phyloP scores from a whole-genome alignment of 92 coral and sea anemone species.

The Phenganax marumi region DNA sequence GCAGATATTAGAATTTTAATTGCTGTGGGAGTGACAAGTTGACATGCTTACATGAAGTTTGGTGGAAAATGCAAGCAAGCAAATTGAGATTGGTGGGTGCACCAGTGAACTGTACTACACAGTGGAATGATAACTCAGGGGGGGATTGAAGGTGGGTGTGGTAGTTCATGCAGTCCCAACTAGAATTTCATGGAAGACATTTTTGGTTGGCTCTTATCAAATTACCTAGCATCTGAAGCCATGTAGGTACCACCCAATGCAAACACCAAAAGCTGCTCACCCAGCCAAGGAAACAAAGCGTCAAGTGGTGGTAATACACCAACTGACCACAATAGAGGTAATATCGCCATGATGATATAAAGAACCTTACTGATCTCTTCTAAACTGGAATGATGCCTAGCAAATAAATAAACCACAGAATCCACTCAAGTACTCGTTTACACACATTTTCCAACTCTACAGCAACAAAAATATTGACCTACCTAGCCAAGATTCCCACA shows the following conservation, averaged over 20 bases:
- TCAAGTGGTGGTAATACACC: slow-evolving; percentile 89
- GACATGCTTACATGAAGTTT: no score
- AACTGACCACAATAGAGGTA: slow-evolving; percentile 76
- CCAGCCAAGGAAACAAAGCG: slow-evolving; percentile 84
- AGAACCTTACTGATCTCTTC: slow-evolving; percentile 63
- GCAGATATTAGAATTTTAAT: no score
- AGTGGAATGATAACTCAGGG: background rate
- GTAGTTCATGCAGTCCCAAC: no score
- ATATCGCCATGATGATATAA: slow-evolving; percentile 67
- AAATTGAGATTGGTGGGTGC: background rate
- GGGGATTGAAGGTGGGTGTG: no score
- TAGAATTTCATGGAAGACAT: no score
- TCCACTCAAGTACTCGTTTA: background rate
- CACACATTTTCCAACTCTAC: background rate
- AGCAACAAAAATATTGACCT: slow-evolving; percentile 2
- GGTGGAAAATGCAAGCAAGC: no score
- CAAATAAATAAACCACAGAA: slow-evolving; percentile 2
- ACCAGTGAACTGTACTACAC: background rate
- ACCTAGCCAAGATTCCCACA: slow-evolving; percentile 72
- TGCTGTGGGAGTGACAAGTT: no score
- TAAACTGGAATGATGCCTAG: slow-evolving; percentile 64
- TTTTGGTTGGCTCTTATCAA: no score
- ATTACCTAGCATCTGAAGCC: slow-evolving; percentile 88
- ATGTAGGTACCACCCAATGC: slow-evolving; percentile 87
- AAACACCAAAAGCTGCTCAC: slow-evolving; percentile 80